These are phyloP conservation scores for Lycaon pictus DNA, from an alignment of 2,113 vertebrate genomes.

Conservation along the genomic window DNA sequence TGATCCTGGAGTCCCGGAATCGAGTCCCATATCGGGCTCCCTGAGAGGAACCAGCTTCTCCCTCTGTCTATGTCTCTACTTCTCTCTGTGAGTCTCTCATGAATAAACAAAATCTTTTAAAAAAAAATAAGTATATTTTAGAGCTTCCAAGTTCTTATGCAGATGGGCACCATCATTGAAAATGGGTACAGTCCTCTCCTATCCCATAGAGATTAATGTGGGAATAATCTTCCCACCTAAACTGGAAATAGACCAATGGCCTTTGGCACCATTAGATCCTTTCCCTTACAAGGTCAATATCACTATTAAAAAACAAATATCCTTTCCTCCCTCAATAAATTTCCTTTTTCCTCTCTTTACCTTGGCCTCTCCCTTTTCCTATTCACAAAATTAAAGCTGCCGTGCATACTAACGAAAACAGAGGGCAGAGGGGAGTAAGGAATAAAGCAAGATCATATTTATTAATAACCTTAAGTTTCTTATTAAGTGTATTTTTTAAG, in stretches of 20 bases:
- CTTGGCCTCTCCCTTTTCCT: neutral
- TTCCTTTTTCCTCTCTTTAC: neutral
- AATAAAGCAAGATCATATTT: neutral
- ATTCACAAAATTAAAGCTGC: slow-evolving; percentile 13
- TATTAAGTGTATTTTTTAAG: neutral
- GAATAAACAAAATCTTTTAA: too few relatives aligned
- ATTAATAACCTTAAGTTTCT: neutral
- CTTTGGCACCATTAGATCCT: neutral
- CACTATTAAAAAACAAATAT: neutral
- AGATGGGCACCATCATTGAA: neutral
- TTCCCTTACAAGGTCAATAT: neutral
- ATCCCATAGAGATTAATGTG: neutral
- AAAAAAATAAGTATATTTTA: too few relatives aligned
- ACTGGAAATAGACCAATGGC: neutral
- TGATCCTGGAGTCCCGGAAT: too few relatives aligned
- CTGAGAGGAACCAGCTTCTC: too few relatives aligned
- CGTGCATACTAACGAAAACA: neutral
- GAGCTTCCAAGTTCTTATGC: neutral
- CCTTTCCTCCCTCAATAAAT: neutral
- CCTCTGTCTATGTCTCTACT: too few relatives aligned
- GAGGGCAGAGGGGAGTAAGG: neutral
- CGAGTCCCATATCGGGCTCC: too few relatives aligned
- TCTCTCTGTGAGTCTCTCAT: too few relatives aligned
- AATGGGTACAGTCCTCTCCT: too few relatives aligned
- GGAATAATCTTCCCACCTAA: neutral